A percentile compares a stretch with the other conserved stretches of the same genome.
These are phyloP conservation scores for Cataglyphis altisquamis DNA, from an alignment of 2,888 invertebrate genomes.

Conservation along the genomic window DNA sequence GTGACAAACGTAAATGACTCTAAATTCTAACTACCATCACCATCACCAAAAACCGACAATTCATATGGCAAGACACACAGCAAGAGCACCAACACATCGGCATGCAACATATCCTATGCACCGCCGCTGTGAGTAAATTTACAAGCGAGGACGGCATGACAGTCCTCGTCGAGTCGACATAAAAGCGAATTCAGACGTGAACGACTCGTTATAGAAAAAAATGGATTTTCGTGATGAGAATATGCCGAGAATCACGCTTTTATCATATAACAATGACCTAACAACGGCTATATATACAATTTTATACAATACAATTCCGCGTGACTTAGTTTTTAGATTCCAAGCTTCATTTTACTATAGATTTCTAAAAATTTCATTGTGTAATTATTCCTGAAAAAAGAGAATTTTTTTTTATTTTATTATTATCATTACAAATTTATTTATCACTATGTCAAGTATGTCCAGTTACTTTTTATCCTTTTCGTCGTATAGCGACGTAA, in stretches of 20 bases:
- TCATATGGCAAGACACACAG: constrained; percentile 78
- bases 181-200: constrained; percentile 59
- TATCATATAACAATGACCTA: neutral
- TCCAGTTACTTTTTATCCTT: neutral
- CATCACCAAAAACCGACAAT: constrained; percentile 74
- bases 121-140: constrained; percentile 81
- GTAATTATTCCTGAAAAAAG: neutral
- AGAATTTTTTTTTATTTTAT: neutral
- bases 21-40: constrained; percentile 81
- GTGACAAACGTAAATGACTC: constrained; percentile 86
- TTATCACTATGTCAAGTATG: neutral
- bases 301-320: neutral
- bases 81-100: constrained; percentile 83
- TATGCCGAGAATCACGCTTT: neutral
- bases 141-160: constrained; percentile 71
- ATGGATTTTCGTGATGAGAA: constrained; percentile 34
- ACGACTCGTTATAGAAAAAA: constrained; percentile 22
- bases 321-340: neutral
- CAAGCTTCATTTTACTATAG: neutral
- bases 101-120: constrained; percentile 81
- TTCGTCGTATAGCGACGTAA: neutral
- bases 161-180: constrained; percentile 63
- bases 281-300: neutral
- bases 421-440: neutral
- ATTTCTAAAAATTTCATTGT: neutral